Conservation (phyloP, 2,888 invertebrate genomes). For the Chamaedrilus cognettii region DNA sequence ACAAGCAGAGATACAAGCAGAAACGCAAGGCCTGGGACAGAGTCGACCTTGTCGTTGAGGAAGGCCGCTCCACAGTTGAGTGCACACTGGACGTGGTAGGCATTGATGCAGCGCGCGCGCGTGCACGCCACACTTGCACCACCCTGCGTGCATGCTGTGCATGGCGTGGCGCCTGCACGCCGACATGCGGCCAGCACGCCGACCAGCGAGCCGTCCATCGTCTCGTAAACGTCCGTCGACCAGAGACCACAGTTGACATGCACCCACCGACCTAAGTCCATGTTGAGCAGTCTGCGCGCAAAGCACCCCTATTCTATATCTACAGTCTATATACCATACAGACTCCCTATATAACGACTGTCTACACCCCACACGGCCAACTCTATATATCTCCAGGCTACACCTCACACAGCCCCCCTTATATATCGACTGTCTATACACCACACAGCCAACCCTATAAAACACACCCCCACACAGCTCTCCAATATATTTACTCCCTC, state of each 20-base stretch:
- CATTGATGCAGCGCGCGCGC: constrained; percentile 73
- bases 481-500: no score
- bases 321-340: no score
- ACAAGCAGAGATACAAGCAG: no score
- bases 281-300: constrained; percentile 79
- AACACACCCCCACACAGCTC: no score
- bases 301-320: no score
- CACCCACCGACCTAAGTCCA: constrained; percentile 97
- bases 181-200: constrained; percentile 89
- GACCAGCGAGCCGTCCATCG: constrained; percentile 92
- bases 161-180: constrained; percentile 69
- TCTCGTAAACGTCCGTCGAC: constrained; percentile 98
- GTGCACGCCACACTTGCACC: constrained; percentile 97
- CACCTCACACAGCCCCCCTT: no score
- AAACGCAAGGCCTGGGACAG: not conserved
- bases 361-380: no score
- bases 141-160: constrained; percentile 77
- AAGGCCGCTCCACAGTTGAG: constrained; percentile 91
- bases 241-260: constrained; percentile 98
- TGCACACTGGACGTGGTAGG: constrained; percentile 95
- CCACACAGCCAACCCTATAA: no score
- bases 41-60: constrained; percentile 85
- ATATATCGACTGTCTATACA: no score
- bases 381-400: no score
- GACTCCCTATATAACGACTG: no score